A percentile compares a stretch with the other conserved stretches of the same genome.
Evolutionary conservation across 2,113 vertebrate species (phyloP).

Genomic region (Amia ocellicauda): DNA sequence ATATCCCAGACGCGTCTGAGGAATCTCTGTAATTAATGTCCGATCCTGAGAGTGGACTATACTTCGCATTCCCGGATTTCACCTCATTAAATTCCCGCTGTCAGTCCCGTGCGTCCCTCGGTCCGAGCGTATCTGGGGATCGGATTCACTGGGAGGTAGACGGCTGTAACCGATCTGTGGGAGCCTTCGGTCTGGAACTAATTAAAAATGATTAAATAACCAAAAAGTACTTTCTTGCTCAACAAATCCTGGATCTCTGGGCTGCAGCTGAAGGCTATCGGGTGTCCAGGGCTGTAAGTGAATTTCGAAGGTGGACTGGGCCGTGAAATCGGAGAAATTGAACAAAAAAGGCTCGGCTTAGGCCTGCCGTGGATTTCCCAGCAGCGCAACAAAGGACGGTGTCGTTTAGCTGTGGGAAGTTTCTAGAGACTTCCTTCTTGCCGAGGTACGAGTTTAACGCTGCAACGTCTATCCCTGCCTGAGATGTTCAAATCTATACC

Average conservation of each 20-base stretch:
- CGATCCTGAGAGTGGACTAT: too few relatives aligned
- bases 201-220: slow-evolving; percentile 49
- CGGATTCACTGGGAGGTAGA: slow-evolving; percentile 45
- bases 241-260: slow-evolving; percentile 45
- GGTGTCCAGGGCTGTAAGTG: slow-evolving; percentile 44
- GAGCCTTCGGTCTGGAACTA: slow-evolving; percentile 62
- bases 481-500: too few relatives aligned
- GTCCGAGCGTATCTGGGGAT: neutral
- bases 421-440: too few relatives aligned
- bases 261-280: slow-evolving; percentile 58
- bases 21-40: too few relatives aligned
- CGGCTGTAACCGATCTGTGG: slow-evolving; percentile 41
- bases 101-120: neutral
- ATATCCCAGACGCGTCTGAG: too few relatives aligned
- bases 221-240: slow-evolving; percentile 40
- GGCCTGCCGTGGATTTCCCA: neutral
- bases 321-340: slow-evolving; percentile 48
- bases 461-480: too few relatives aligned
- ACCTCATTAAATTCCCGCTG: neutral
- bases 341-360: neutral
- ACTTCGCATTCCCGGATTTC: too few relatives aligned
- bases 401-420: too few relatives aligned
- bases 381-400: too few relatives aligned
- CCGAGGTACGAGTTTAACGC: too few relatives aligned
- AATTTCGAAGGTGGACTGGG: slow-evolving; percentile 34